Evolutionary conservation across 2,113 vertebrate species (phyloP).

Genomic region (Morone saxatilis): DNA sequence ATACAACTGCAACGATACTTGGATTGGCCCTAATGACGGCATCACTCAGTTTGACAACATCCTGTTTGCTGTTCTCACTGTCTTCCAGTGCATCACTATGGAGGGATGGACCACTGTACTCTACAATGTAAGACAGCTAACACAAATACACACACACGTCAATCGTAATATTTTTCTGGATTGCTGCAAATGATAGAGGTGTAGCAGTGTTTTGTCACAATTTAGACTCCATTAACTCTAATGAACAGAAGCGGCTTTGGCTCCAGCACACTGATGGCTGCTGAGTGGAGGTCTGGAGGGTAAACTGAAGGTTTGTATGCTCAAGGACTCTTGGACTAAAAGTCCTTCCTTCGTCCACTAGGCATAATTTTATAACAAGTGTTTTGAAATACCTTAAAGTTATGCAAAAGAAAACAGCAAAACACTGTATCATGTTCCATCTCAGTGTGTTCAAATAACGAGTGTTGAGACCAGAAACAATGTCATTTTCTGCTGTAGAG

Average conservation of each 20-base stretch:
- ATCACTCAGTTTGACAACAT: slow-evolving; percentile 99
- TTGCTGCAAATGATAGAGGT: slow-evolving; percentile 16
- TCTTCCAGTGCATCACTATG: slow-evolving; percentile 99
- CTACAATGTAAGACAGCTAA: slow-evolving; percentile 90
- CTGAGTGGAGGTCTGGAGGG: slow-evolving; percentile 23
- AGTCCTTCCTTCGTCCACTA: background rate
- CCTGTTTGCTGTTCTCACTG: slow-evolving; percentile 96
- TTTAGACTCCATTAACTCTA: slow-evolving; percentile 36
- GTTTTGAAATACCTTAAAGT: background rate
- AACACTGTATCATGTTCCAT: background rate
- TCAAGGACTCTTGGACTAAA: background rate
- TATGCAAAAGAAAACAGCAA: background rate
- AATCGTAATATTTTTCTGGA: slow-evolving; percentile 15
- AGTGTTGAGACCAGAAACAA: slow-evolving; percentile 10
- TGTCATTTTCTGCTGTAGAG: slow-evolving; percentile 5
- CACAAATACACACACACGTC: background rate
- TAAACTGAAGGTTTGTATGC: background rate
- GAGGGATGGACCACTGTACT: slow-evolving; percentile 99
- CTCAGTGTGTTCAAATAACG: slow-evolving; percentile 2
- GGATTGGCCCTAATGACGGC: slow-evolving; percentile 97
- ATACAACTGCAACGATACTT: slow-evolving; percentile 88
- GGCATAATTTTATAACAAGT: too few species aligned
- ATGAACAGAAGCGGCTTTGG: slow-evolving; percentile 24
- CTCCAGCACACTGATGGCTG: background rate
- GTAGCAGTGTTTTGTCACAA: slow-evolving; percentile 21